Base-by-base conservation (phyloP, 2,888 invertebrate genomes). In the Nemapogon koenigi region DNA sequence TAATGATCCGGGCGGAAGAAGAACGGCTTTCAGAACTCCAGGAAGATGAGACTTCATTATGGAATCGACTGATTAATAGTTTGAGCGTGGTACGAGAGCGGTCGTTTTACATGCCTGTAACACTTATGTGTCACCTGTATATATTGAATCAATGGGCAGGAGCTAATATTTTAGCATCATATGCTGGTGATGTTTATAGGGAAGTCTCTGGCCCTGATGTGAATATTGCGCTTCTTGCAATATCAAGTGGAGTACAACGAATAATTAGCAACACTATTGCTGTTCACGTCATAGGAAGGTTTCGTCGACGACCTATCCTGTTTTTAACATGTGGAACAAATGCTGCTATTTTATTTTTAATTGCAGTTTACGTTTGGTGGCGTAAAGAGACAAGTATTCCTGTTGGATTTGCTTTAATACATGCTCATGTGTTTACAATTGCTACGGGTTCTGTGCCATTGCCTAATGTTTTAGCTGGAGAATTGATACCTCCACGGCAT, bases 391-490 rank as follows among this genome's bases (percentile, higher is more conserved):
- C 43, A 1, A 52, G 59, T 39, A 59, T 64, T 1, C 40, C 49
- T 17, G 53, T 66, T n/a, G 67, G 67, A 8, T 45, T 62, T 0
- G 37, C 46, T 2, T 45, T 68, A 11, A 45, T 66, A 4, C 69
- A 69, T 25, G 46, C 62, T 0, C 69, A 84, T 44, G 82, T 83
- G 48, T 66, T 76, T 8, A 79, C 81, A 13, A 67, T 83, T 14
- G 72, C 79, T 1, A 66, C 82, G 4, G 86, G 87, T 0, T 62
- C 83, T 2, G 67, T 83, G 1, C 84, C 87, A 0, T 51, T 89
- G 33, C 86, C 87, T 0, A 88, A 87, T 70, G 82, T 86, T 7
- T 81, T 88, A 58, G 82, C 85, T 43, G 87, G 87, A 0, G 89
- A 89, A 55, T 57, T 88, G 1, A 87, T 86, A 47, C 80, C 87